Evolutionary conservation across 2,888 invertebrate genomes (phyloP), one percentile per base, ranked within the genome.

Genomic region (Cosmia trapezina): DNA sequence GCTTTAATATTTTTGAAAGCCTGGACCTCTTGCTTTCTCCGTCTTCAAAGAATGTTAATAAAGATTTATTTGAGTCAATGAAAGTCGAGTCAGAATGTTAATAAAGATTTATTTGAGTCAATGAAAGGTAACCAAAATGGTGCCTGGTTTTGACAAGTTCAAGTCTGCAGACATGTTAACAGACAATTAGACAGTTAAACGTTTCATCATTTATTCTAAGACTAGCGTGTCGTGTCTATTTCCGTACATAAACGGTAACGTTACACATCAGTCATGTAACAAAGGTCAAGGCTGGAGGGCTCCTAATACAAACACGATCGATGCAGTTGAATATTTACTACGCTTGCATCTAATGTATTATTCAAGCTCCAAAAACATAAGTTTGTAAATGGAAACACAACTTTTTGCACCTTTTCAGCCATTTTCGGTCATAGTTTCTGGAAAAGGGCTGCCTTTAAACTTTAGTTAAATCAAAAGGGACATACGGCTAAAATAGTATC

Each of bases 321-420:
- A 51, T 62, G 49, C 28, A 61, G 43, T 62, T 51, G 41, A 77
- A 70, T 70, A 41, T 57, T 51, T 47, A 28, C 12, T 62, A 28
- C 7, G 19, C 14, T 33, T 49, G 51, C 33, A 63, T 45, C 17
- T 37, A 43, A 60, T 54, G 8, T 69, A 60, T 49, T 57, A 60
- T 33, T 54, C 5, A 51, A 33, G 19, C 22, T 19, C 19, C n/a
- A 9, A 28, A 22, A 57, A 49, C 22, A 8, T 43, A 17, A 22
- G 4, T 54, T 47, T 54, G 2, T 22, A n/a, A 53, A 53, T 14
- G 12, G 22, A 22, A 37, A 47, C 4, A 33, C 43, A n/a, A 51
- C 5, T 17, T 9, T 4, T 57, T 19, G 33, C 28, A 28, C 8
- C 9, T 41, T 54, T n/a, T n/a, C 12, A 19, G 2, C 9, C 17